phyloP scores from a whole-genome alignment of 2,113 vertebrate genomes.

The Phycodurus eques region DNA sequence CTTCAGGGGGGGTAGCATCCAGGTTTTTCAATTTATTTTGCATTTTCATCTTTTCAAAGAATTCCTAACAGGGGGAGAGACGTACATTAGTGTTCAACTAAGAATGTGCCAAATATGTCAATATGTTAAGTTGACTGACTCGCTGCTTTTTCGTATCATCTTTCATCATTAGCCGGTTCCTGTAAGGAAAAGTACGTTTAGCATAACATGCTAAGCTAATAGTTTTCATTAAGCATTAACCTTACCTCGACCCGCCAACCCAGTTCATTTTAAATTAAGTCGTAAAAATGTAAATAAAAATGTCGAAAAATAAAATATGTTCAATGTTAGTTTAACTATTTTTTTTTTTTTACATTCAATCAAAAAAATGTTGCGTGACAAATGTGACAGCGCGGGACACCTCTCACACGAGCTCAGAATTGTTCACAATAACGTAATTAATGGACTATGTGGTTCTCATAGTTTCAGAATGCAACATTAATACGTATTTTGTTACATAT shows the following conservation, averaged over 20 bases:
- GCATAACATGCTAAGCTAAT: background rate
- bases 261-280: slow-evolving; percentile 78
- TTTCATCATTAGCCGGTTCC: slow-evolving; percentile 80
- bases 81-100: background rate
- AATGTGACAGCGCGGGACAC: background rate
- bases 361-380: too few species aligned
- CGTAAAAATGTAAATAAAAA: background rate
- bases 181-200: slow-evolving; percentile 33
- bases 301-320: background rate
- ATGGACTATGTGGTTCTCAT: background rate
- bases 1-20: slow-evolving; percentile 50
- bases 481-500: background rate
- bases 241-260: slow-evolving; percentile 84
- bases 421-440: background rate
- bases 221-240: background rate
- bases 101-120: background rate
- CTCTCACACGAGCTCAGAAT: background rate
- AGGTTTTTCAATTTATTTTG: slow-evolving; percentile 77
- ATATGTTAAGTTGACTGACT: slow-evolving; percentile 56
- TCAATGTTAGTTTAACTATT: background rate
- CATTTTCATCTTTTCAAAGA: slow-evolving; percentile 88
- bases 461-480: background rate
- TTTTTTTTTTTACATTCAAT: background rate
- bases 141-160: slow-evolving; percentile 84
- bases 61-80: slow-evolving; percentile 76